Conservation (phyloP, 30 jellyfish, hydroid and myxozoan species). For the Nemopilema nomurai region DNA sequence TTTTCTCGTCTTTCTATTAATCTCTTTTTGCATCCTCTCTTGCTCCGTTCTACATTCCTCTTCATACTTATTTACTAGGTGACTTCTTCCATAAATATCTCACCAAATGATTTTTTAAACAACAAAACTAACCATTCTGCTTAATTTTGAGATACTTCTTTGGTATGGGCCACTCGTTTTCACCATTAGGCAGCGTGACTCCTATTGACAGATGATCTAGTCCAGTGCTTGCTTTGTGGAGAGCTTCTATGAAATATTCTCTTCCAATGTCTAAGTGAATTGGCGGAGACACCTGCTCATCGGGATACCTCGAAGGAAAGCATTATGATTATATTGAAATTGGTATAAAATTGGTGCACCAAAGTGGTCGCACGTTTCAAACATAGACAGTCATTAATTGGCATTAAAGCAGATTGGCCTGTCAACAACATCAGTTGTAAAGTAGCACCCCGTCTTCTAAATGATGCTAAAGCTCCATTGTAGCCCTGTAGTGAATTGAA, state of each 20-base stretch:
- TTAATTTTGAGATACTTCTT: conserved; percentile 76
- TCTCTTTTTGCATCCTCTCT: too few species aligned
- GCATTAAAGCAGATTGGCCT: too few species aligned
- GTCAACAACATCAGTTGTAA: too few species aligned
- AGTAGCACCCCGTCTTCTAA: too few species aligned
- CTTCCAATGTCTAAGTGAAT: conserved; percentile 90
- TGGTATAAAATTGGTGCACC: neutral
- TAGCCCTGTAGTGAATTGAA: too few species aligned
- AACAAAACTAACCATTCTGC: conserved; percentile 65
- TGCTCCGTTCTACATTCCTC: too few species aligned
- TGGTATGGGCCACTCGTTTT: conserved; percentile 96
- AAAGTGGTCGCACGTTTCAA: too few species aligned
- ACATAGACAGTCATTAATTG: too few species aligned
- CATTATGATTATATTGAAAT: neutral
- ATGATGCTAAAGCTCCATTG: too few species aligned
- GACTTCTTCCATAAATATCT: too few species aligned
- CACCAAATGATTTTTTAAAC: neutral
- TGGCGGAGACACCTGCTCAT: conserved; percentile 82
- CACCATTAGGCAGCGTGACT: conserved; percentile 92
- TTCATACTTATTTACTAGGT: neutral
- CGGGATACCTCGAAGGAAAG: conserved; percentile 72
- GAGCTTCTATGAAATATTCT: conserved; percentile 86
- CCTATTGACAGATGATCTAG: conserved; percentile 93
- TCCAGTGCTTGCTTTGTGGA: conserved; percentile 94
- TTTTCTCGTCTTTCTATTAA: too few species aligned